Base-by-base conservation (phyloP, 2,797 vertebrate species). In the Xiphophorus birchmanni region DNA sequence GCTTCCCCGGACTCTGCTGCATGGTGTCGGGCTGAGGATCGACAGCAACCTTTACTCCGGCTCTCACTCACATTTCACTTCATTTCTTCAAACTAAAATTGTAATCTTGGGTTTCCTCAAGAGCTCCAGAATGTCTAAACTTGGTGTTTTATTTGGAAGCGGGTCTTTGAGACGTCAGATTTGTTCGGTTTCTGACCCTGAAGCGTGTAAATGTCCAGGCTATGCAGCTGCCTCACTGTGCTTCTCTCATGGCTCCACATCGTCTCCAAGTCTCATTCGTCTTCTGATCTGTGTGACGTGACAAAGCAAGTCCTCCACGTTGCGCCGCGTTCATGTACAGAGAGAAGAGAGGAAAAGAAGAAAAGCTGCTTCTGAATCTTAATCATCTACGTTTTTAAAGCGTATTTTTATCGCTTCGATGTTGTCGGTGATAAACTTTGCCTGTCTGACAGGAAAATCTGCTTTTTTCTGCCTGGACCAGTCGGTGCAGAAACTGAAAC, bases 1-100 rank as follows among this genome's bases (percentile, higher is more conserved):
- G 98, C 79, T 98, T 99, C 95, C 98, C 98, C 74, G 97, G 98
- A 91, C 96, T 99, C 79, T 99, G 98, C 95, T 99, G 98, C 94
- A 96, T 99, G 81, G 96, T 99, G 89, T 98, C 98, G 32, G 98
- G 97, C 92, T 99, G 97, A 97, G 81, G 23, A 74, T 52, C 76
- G n/a, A 78, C 69, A 77, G 58, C 52, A 29, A 85, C 81, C 42
- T 76, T 81, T 2, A 79, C 44, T 83, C 72, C n/a, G 44, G 11
- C 26, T n/a, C 71, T 63, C n/a, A 56, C 29, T 63, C 9, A 73
- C 65, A 32, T 29, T 67, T 44, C 21, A 23, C 42, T 56, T 11
- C 58, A 26, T 52, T 47, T 29, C 40, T 74, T 75, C 4, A 76
- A 73, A 48, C 73, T 63, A 63, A 18, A 63, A 65, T 65, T 65